Base-by-base conservation (phyloP, 1,140 invertebrate genomes). In the Meloidogyne chitwoodi region DNA sequence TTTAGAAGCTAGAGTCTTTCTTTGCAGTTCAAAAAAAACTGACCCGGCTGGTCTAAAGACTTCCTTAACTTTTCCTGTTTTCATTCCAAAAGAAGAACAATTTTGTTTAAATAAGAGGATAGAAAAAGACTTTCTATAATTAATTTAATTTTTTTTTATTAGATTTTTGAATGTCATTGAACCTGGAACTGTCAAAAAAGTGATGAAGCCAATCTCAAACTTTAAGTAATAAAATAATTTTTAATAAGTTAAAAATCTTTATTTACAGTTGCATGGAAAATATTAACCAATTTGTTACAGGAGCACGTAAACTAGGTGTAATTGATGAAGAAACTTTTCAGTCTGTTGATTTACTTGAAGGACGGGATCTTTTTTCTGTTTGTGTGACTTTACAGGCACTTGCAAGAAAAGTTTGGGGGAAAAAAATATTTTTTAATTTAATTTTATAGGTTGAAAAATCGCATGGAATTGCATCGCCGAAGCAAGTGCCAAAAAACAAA, bases 271-370 rank as follows among this genome's bases (percentile, higher is more conserved):
- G 94, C 87, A 98, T 98, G 95, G 95, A 98, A 89, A 98, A 98
- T 87, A 98, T 98, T 78, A 95, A 96, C 84, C 91, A 91, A 10
- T 98, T 98, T 89, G 89, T 96, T 70, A 92, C 92, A 81, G 71
- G 91, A 91, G 85, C 83, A 91, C 92, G n/a, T 92, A 90, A 90
- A n/a, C 90, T 96, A 75, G 95, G 95, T 34, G 95, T 98, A 2
- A 93, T 93, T 26, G 91, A 93, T 31, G 93, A 95, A 88, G 94
- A 96, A 89, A 93, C 93, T 41, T 98, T 98, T 91, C 95, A 97
- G 80, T 83, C 67, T 65, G 85, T 77, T 2, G 95, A 98, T 89
- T 90, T 98, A 12, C 96, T 94, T 93, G 95, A 98, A 88, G 90
- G 92, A 86, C 93, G 95, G 88, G 97, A 98, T 88, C 91, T 98